Evolutionary conservation across 2,797 vertebrate species (phyloP).

Genomic region (Chromobotia macracanthus): DNA sequence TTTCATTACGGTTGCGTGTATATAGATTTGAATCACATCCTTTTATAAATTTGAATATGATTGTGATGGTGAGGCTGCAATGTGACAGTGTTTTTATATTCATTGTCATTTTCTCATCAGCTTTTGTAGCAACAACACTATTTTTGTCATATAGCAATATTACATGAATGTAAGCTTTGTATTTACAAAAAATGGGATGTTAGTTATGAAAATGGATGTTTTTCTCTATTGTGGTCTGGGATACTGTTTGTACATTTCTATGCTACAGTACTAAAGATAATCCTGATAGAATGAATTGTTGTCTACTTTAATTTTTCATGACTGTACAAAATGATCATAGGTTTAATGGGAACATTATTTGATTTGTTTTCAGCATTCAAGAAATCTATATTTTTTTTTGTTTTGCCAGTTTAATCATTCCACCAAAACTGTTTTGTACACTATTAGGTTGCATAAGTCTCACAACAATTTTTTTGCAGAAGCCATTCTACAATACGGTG

Average conservation of each 20-base stretch:
- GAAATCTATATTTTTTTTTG: neutral
- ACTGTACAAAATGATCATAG: constrained; percentile 14
- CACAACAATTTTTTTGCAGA: constrained; percentile 17
- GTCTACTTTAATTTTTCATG: constrained; percentile 14
- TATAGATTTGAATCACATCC: constrained; percentile 28
- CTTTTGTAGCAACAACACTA: constrained; percentile 52
- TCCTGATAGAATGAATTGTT: constrained; percentile 36
- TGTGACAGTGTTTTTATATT: constrained; percentile 12
- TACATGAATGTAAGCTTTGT: constrained; percentile 48
- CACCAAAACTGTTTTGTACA: constrained; percentile 24
- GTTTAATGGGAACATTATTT: constrained; percentile 33
- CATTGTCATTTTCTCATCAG: constrained; percentile 31
- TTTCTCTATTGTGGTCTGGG: constrained; percentile 19
- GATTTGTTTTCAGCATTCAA: constrained; percentile 27
- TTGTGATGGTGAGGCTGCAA: constrained; percentile 12
- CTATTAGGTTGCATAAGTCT: neutral
- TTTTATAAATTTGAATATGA: constrained; percentile 44
- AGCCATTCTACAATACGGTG: constrained; percentile 21
- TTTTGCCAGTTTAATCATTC: constrained; percentile 36
- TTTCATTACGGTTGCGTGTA: constrained; percentile 45
- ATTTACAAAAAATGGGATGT: neutral
- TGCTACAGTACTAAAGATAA: constrained; percentile 21
- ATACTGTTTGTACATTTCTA: constrained; percentile 28
- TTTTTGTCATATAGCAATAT: constrained; percentile 44
- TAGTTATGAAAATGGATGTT: neutral